A percentile compares a stretch with the other conserved stretches of the same genome.
These are phyloP conservation scores for Mirza zaza DNA, from an alignment of 2,113 vertebrate genomes.

Conservation along the genomic window DNA sequence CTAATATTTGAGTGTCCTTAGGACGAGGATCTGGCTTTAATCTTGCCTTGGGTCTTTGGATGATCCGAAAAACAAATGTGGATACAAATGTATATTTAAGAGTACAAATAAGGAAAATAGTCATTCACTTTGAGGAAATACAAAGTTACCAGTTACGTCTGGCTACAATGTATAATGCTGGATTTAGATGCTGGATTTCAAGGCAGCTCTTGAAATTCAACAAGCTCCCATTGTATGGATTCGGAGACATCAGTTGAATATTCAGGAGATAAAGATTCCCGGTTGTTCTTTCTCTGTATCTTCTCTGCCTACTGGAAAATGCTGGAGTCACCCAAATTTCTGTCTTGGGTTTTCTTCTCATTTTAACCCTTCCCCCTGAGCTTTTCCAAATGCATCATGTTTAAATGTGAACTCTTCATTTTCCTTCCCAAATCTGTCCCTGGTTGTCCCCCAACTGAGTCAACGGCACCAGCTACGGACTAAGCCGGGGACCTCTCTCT, in stretches of 20 bases:
- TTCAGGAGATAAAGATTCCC: not conserved
- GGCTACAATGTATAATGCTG: not conserved
- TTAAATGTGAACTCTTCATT: not conserved
- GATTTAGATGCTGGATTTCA: not conserved
- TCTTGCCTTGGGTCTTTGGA: not conserved
- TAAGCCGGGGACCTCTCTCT: not conserved
- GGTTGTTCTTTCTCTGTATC: not conserved
- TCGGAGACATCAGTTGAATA: not conserved
- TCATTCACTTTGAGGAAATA: not conserved
- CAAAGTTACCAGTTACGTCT: not conserved
- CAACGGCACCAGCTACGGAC: not conserved
- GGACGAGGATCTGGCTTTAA: not conserved
- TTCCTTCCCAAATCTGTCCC: not conserved
- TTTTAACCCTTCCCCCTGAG: not conserved
- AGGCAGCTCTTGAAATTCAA: not conserved
- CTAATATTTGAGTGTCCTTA: not conserved
- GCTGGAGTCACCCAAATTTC: not conserved
- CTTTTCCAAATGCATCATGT: not conserved
- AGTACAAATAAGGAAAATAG: not conserved
- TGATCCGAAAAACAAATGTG: constrained; percentile 21
- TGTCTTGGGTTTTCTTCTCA: not conserved
- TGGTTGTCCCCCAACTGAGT: not conserved
- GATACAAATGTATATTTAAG: not conserved
- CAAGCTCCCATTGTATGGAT: not conserved
- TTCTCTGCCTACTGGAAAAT: not conserved